phyloP scores from a whole-genome alignment of 2,797 vertebrate genomes.

The Clarias platycephalus region DNA sequence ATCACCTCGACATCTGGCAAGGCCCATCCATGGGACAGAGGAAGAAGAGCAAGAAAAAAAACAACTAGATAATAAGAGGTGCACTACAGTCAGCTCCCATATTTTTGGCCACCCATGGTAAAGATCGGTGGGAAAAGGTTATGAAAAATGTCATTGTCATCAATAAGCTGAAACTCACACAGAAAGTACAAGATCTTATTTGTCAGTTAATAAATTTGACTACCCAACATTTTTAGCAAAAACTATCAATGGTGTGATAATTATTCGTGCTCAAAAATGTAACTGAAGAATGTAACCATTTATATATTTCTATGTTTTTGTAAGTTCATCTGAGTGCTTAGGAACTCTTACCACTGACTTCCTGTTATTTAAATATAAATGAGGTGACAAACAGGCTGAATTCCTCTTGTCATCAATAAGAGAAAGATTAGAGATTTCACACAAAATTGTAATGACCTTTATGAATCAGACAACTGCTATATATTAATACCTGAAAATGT shows the following conservation, averaged over 20 bases:
- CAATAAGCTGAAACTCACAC: neutral
- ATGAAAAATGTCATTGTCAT: neutral
- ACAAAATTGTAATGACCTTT: neutral
- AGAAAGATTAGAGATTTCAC: neutral
- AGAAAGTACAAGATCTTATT: neutral
- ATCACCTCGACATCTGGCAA: slow-evolving; percentile 67
- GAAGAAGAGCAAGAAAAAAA: slow-evolving; percentile 36
- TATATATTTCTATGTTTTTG: neutral
- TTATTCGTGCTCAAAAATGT: neutral
- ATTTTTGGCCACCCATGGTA: neutral
- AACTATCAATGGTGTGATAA: neutral
- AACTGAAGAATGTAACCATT: neutral
- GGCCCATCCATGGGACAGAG: slow-evolving; percentile 60
- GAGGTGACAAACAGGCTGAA: neutral
- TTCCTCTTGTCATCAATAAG: neutral
- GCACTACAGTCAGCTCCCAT: neutral
- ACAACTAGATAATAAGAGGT: neutral
- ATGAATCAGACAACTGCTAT: neutral
- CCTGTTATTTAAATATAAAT: neutral
- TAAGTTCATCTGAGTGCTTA: neutral
- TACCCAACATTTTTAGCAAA: neutral
- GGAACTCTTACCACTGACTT: neutral
- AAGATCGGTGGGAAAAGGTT: neutral
- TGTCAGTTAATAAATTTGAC: neutral
- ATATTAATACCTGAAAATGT: neutral